Evolutionary conservation across 2,888 invertebrate species (phyloP).

Genomic region (Erebia palarica): DNA sequence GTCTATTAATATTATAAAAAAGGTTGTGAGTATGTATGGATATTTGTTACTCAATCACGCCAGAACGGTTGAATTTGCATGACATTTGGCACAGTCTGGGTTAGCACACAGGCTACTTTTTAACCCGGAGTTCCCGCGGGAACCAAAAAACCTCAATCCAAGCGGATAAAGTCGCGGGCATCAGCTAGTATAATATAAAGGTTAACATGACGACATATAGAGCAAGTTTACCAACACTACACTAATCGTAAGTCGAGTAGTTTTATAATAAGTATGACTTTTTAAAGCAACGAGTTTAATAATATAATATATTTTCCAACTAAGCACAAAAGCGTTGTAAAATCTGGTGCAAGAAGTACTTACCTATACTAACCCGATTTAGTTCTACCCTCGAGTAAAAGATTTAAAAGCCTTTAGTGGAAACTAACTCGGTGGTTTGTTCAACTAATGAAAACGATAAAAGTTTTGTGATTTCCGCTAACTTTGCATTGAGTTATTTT

Average conservation of each 20-base stretch:
- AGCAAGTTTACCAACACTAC: neutral
- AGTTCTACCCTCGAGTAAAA: conserved; percentile 18
- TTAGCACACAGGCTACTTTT: neutral
- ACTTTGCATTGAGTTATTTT: neutral
- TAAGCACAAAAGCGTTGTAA: neutral
- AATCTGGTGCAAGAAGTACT: neutral
- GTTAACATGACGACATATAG: too few relatives aligned
- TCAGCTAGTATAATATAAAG: too few relatives aligned
- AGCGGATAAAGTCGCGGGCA: too few relatives aligned
- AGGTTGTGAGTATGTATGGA: too few relatives aligned
- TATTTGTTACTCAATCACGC: too few relatives aligned
- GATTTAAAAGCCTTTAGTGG: conserved; percentile 31
- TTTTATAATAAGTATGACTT: neutral
- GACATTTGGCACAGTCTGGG: neutral
- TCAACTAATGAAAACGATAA: conserved; percentile 31
- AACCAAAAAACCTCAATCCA: too few relatives aligned
- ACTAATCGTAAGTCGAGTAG: neutral
- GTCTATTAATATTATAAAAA: too few relatives aligned
- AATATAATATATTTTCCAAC: conserved; percentile 1
- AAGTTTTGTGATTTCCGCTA: conserved; percentile 27
- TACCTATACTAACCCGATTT: conserved; percentile 14
- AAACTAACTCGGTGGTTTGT: conserved; percentile 24
- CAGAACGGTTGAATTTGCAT: neutral
- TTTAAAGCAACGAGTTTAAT: neutral
- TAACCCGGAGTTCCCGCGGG: too few relatives aligned